phyloP scores from a whole-genome alignment of 2,113 vertebrate species.

The Thomomys bottae region DNA sequence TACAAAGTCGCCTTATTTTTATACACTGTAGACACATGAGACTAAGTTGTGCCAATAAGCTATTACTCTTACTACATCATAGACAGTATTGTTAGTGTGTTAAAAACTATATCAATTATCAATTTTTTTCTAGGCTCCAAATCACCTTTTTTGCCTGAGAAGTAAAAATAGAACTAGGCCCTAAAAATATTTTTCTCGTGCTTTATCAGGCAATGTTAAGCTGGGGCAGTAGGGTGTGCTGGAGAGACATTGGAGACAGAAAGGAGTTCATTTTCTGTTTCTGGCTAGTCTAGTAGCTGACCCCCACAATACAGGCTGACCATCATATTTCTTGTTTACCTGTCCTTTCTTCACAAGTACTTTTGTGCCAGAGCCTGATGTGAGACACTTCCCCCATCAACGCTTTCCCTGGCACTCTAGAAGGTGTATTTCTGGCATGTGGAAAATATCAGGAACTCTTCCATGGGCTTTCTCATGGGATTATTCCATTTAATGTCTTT shows the following conservation, averaged over 20 bases:
- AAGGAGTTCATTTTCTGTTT: not conserved
- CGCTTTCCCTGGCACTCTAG: not conserved
- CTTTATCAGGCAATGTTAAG: not conserved
- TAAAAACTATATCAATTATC: not conserved
- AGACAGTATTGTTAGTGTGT: not conserved
- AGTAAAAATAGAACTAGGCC: not conserved
- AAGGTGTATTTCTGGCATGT: not conserved
- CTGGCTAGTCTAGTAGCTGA: not conserved
- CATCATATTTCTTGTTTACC: not conserved
- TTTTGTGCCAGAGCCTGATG: not conserved
- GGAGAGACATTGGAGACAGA: not conserved
- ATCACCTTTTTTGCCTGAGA: conserved; percentile 10
- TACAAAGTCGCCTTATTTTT: not conserved
- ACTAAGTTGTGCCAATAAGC: not conserved
- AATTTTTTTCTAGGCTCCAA: not conserved
- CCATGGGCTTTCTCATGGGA: not conserved
- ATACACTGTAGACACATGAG: not conserved
- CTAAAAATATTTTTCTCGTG: conserved; percentile 26
- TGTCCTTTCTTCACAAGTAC: not conserved
- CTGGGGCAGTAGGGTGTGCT: not conserved
- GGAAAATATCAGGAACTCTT: not conserved
- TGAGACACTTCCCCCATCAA: not conserved
- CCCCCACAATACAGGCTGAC: not conserved
- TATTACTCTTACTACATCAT: not conserved
- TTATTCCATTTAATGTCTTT: not conserved